phyloP scores from a whole-genome alignment of 2,888 invertebrate genomes.

The Timema podura region DNA sequence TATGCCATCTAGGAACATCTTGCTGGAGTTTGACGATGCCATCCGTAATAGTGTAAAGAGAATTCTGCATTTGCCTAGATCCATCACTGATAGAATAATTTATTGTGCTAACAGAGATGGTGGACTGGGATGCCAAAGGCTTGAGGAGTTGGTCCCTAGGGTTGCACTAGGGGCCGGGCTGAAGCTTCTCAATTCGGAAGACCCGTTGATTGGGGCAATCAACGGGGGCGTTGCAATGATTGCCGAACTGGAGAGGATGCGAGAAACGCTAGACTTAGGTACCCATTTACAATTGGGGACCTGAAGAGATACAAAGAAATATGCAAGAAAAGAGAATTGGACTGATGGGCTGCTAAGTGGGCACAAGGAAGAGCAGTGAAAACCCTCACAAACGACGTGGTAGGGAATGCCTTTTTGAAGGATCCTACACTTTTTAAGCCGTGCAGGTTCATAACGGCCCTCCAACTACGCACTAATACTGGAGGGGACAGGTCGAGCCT shows the following conservation, averaged over 20 bases:
- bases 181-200: conserved; percentile 13
- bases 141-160: conserved; percentile 32
- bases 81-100: conserved; percentile 33
- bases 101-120: conserved; percentile 39
- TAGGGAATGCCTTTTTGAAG: conserved; percentile 32
- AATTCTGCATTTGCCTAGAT: conserved; percentile 36
- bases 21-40: conserved; percentile 19
- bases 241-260: background rate
- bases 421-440: conserved; percentile 36
- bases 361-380: conserved; percentile 4
- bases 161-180: background rate
- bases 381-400: conserved; percentile 27
- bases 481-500: background rate
- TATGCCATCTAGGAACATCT: background rate
- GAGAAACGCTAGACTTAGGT: background rate
- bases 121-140: conserved; percentile 38
- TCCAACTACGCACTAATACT: no score
- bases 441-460: background rate
- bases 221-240: background rate
- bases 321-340: background rate
- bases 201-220: conserved; percentile 30
- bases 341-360: background rate
- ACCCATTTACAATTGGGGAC: background rate
- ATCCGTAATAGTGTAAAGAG: conserved; percentile 13
- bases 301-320: background rate